phyloP scores from a whole-genome alignment of 2,113 vertebrate species.

The Brachyhypopomus occidentalis region DNA sequence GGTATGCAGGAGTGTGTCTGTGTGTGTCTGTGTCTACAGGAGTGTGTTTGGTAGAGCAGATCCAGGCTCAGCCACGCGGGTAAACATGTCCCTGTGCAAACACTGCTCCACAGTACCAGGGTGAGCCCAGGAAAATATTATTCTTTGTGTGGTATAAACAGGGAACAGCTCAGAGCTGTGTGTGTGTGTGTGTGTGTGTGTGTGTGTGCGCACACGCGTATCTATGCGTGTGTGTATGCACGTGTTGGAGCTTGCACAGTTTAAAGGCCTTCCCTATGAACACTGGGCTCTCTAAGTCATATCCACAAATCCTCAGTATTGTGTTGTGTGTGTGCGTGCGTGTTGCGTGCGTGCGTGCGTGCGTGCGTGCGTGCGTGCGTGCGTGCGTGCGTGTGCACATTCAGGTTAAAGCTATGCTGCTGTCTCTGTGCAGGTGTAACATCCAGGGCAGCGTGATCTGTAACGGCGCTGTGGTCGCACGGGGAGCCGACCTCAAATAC shows the following conservation, averaged over 20 bases:
- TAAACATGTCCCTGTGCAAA: constrained; percentile 60
- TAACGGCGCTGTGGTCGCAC: constrained; percentile 86
- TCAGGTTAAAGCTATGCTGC: not conserved
- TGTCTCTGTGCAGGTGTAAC: constrained; percentile 78
- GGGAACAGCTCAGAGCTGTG: constrained; percentile 55
- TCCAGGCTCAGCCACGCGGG: constrained; percentile 49
- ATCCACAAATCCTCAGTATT: constrained; percentile 6
- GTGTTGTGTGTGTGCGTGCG: constrained; percentile 19
- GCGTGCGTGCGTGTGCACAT: not conserved
- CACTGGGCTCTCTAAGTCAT: constrained; percentile 1
- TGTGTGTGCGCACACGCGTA: not conserved
- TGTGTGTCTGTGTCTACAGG: constrained; percentile 14
- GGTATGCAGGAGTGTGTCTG: constrained; percentile 34
- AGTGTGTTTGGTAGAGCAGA: constrained; percentile 30
- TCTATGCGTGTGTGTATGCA: too few relatives aligned
- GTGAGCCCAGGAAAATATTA: constrained; percentile 63
- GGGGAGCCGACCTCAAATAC: constrained; percentile 90
- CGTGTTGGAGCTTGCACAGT: not conserved
- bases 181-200: constrained; percentile 58
- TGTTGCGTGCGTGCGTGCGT: constrained; percentile 35
- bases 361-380: not conserved
- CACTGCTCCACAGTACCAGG: constrained; percentile 60
- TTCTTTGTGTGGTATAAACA: constrained; percentile 61
- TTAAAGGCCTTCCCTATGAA: constrained; percentile 32
- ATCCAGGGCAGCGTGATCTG: constrained; percentile 94